Evolutionary conservation across 2,797 vertebrate species (phyloP).

Genomic region (Pangasius sanitwongsei): DNA sequence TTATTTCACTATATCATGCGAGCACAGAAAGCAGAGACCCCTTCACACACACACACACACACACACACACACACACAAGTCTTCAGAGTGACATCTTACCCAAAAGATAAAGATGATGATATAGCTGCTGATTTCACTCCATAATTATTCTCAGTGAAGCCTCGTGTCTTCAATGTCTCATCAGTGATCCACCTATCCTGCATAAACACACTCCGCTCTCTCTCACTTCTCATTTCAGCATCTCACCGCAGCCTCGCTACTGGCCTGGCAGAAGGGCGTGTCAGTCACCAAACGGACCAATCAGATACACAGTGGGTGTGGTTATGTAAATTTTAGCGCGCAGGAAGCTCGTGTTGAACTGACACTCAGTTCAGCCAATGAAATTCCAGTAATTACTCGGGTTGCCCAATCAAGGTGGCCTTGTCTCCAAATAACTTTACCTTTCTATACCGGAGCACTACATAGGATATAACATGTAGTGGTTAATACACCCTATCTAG

Average conservation of each 20-base stretch:
- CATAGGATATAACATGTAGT: too few relatives aligned
- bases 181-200: conserved; percentile 52
- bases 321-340: neutral
- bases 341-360: conserved; percentile 36
- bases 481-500: neutral
- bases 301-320: conserved; percentile 48
- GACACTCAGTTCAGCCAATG: conserved; percentile 55
- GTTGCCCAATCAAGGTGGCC: conserved; percentile 45
- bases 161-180: conserved; percentile 41
- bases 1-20: neutral
- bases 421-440: conserved; percentile 1
- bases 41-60: neutral
- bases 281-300: conserved; percentile 56
- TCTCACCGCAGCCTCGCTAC: conserved; percentile 57
- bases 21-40: neutral
- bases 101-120: conserved; percentile 30
- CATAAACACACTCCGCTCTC: conserved; percentile 41
- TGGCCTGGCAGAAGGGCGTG: conserved; percentile 49
- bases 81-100: conserved; percentile 64
- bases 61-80: neutral
- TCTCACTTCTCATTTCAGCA: conserved; percentile 66
- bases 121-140: conserved; percentile 56
- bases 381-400: conserved; percentile 37
- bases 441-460: neutral
- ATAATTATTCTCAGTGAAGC: conserved; percentile 53